Percentiles rank a stretch among this genome's conserved stretches.
These are phyloP conservation scores for Dynastes tityus DNA, from an alignment of 2,888 invertebrate genomes.

Conservation along the genomic window DNA sequence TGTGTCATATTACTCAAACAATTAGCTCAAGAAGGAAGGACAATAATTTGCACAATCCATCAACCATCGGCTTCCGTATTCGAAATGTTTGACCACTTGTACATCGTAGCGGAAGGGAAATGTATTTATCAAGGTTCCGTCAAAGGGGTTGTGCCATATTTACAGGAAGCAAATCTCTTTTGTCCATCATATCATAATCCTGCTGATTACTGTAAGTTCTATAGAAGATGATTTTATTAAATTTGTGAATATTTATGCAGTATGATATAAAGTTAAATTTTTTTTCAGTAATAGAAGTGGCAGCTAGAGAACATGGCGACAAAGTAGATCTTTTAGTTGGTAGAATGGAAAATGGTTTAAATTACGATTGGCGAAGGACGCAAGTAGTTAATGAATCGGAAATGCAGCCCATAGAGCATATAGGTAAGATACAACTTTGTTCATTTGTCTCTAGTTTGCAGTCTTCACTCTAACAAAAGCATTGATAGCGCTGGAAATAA, in stretches of 20 bases:
- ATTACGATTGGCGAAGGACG: conserved; percentile 72
- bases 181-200: conserved; percentile 95
- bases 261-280: conserved; percentile 22
- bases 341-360: conserved; percentile 78
- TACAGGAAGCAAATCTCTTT: conserved; percentile 78
- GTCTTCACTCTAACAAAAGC: too few species aligned
- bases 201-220: conserved; percentile 86
- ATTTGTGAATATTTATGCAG: too few species aligned
- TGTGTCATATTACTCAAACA: conserved; percentile 85
- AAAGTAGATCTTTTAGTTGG: conserved; percentile 73
- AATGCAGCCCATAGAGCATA: conserved; percentile 65
- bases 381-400: conserved; percentile 66
- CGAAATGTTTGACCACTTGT: conserved; percentile 91
- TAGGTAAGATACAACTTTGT: conserved; percentile 66
- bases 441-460: too few species aligned
- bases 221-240: too few species aligned
- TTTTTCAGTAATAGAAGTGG: conserved; percentile 83
- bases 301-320: conserved; percentile 84
- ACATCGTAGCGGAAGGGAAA: conserved; percentile 85
- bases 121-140: conserved; percentile 89
- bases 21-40: conserved; percentile 87
- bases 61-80: conserved; percentile 91
- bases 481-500: too few species aligned
- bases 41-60: conserved; percentile 91
- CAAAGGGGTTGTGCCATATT: conserved; percentile 82